Conservation (phyloP, 64 coral and sea anemone species). For the Anthopleura sola region DNA sequence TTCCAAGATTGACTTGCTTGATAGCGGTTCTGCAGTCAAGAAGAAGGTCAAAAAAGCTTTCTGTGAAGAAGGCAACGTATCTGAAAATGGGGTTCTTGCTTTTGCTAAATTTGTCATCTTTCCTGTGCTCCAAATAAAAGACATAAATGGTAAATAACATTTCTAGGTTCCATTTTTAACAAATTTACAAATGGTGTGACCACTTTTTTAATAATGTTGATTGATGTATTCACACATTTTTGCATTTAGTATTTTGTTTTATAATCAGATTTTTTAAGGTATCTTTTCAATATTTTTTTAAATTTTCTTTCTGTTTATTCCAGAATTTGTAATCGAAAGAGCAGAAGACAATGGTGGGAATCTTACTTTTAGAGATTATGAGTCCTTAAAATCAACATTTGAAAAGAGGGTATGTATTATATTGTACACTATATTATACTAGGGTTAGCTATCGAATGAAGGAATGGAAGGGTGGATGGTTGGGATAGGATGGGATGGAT, state of each 20-base stretch:
- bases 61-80: slow-evolving; percentile 98
- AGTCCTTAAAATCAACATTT: slow-evolving; percentile 74
- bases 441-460: not conserved
- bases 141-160: slow-evolving; percentile 54
- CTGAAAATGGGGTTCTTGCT: slow-evolving; percentile 85
- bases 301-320: not conserved
- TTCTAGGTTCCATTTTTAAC: not conserved
- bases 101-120: slow-evolving; percentile 99
- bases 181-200: not conserved
- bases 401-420: slow-evolving; percentile 53
- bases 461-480: not conserved
- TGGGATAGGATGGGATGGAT: not conserved
- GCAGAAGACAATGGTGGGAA: slow-evolving; percentile 89
- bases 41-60: slow-evolving; percentile 98
- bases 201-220: not conserved
- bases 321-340: slow-evolving; percentile 88
- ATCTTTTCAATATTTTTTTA: not conserved
- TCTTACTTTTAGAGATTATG: slow-evolving; percentile 67
- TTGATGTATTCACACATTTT: too few relatives aligned
- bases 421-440: not conserved
- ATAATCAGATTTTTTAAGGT: not conserved
- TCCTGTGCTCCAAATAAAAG: slow-evolving; percentile 71
- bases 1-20: slow-evolving; percentile 93
- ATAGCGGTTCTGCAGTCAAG: slow-evolving; percentile 79
- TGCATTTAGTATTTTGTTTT: too few relatives aligned